These are phyloP conservation scores for Protobothrops mucrosquamatus DNA, from an alignment of 2,113 vertebrate species.

Conservation along the genomic window DNA sequence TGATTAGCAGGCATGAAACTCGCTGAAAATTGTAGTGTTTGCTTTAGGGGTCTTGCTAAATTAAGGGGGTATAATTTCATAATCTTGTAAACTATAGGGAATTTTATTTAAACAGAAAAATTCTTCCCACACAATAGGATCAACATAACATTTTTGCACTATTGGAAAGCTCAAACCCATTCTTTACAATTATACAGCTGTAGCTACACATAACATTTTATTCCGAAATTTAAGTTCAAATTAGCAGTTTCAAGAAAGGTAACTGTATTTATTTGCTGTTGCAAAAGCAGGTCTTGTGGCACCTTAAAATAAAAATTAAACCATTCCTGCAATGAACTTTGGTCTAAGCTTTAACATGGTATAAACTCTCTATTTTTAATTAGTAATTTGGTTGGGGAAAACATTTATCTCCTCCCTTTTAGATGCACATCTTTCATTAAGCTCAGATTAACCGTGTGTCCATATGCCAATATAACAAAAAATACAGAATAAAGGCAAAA, in stretches of 20 bases:
- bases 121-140: neutral
- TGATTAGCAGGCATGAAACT: neutral
- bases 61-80: neutral
- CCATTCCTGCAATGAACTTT: neutral
- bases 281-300: neutral
- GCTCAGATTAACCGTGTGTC: neutral
- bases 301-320: neutral
- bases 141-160: neutral
- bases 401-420: neutral
- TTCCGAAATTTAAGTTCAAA: neutral
- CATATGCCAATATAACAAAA: neutral
- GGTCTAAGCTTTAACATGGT: neutral
- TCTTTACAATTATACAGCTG: neutral
- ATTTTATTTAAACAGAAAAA: conserved; percentile 16
- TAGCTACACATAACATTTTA: neutral
- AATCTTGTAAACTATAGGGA: neutral
- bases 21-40: neutral
- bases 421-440: neutral
- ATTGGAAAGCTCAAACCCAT: conserved; percentile 1
- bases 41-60: neutral
- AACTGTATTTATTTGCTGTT: neutral
- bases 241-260: neutral
- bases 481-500: neutral
- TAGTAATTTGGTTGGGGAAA: neutral
- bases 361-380: neutral